phyloP scores from a whole-genome alignment of 2,888 invertebrate genomes.

The Heteromurus nitidus region DNA sequence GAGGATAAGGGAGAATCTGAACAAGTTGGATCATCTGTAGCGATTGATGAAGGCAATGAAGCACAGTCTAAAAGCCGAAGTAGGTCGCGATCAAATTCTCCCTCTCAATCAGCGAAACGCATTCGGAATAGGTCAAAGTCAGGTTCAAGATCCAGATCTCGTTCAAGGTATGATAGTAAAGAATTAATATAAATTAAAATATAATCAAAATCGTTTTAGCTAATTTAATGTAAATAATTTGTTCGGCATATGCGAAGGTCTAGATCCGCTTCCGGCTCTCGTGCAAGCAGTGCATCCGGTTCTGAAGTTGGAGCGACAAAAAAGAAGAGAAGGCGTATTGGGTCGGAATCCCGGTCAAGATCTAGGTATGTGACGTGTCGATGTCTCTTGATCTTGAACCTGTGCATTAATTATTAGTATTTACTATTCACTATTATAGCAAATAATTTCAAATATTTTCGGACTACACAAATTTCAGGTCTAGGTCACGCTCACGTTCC shows the following conservation, averaged over 20 bases:
- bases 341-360: conserved; percentile 63
- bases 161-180: conserved; percentile 5
- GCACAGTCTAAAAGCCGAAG: background rate
- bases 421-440: background rate
- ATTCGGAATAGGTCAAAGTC: conserved; percentile 68
- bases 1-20: conserved; percentile 26
- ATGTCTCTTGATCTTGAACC: too few relatives aligned
- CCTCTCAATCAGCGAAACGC: conserved; percentile 3
- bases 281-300: conserved; percentile 2
- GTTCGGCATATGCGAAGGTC: background rate
- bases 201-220: background rate
- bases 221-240: background rate
- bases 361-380: background rate
- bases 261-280: conserved; percentile 42
- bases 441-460: background rate
- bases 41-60: background rate
- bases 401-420: background rate
- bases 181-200: background rate
- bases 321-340: conserved; percentile 48
- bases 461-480: conserved; percentile 10
- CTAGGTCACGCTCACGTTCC: conserved; percentile 42
- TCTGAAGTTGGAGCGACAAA: conserved; percentile 6
- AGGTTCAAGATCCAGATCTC: conserved; percentile 64
- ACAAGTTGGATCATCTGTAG: background rate
- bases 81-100: conserved; percentile 20